Percentiles rank a stretch among this genome's conserved stretches.
Conservation (phyloP, 2,113 vertebrate species). For the Machaerirhynchus nigripectus region DNA sequence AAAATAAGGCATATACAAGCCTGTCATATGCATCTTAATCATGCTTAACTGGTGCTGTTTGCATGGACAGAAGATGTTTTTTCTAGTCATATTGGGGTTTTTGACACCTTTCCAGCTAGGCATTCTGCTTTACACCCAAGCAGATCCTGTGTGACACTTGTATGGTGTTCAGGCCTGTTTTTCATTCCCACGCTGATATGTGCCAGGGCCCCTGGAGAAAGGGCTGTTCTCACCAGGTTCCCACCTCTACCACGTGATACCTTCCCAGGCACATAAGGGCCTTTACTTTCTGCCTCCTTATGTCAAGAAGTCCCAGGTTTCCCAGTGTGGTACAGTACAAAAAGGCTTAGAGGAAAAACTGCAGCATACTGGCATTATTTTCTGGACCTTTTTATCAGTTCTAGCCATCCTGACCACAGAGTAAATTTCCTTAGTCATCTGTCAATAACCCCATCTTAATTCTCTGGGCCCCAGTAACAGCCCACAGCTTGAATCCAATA, state of each 20-base stretch:
- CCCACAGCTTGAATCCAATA: neutral
- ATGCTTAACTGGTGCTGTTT: neutral
- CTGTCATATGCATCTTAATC: neutral
- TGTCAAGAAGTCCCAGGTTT: neutral
- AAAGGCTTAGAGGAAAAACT: neutral
- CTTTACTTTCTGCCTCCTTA: neutral
- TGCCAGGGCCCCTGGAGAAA: neutral
- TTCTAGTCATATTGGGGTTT: neutral
- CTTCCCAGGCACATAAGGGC: neutral
- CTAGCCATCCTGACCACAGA: neutral
- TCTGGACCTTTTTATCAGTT: neutral
- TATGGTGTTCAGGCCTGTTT: neutral
- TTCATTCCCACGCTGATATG: neutral
- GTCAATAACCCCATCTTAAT: neutral
- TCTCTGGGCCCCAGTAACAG: neutral
- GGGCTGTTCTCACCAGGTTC: neutral
- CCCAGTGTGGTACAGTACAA: neutral
- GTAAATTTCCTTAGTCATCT: neutral
- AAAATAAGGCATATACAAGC: neutral
- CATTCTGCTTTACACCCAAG: neutral
- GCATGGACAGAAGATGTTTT: neutral
- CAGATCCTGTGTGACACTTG: neutral
- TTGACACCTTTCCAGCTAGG: neutral
- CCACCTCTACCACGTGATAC: neutral
- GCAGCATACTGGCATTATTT: neutral